Conservation (phyloP, 2,888 invertebrate genomes). For the Tetranychus piercei region DNA sequence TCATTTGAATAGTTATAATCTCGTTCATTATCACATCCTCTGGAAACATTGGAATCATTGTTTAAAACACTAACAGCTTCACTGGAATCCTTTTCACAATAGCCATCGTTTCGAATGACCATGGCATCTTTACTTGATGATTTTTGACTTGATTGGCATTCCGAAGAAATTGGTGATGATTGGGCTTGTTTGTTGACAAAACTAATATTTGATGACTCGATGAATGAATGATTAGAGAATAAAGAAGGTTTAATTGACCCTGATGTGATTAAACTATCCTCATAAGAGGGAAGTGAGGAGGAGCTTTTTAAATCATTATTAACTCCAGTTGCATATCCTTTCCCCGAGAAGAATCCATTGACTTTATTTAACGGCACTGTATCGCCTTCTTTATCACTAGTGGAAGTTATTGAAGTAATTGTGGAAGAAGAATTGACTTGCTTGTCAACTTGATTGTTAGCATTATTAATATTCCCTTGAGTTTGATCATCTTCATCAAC, state of each 20-base stretch:
- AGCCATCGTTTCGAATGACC: conserved; percentile 16
- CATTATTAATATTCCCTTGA: neutral
- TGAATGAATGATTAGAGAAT: neutral
- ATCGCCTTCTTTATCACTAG: neutral
- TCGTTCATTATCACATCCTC: neutral
- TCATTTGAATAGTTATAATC: neutral
- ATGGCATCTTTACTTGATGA: conserved; percentile 15
- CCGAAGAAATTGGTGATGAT: neutral
- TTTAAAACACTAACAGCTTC: neutral
- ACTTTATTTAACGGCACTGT: neutral
- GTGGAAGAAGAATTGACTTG: neutral
- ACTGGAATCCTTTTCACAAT: conserved; percentile 14
- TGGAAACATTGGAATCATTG: neutral
- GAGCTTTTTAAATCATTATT: neutral
- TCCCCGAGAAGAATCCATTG: neutral
- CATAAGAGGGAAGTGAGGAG: neutral
- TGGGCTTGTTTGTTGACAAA: neutral
- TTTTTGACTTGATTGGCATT: neutral
- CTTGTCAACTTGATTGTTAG: neutral
- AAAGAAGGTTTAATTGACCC: neutral
- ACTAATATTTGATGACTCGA: neutral
- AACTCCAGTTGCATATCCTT: neutral
- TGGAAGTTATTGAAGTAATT: neutral
- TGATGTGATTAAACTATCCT: neutral
- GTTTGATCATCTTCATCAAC: neutral